Base-by-base conservation (phyloP, 1,140 invertebrate species). In the Formica selysi region DNA sequence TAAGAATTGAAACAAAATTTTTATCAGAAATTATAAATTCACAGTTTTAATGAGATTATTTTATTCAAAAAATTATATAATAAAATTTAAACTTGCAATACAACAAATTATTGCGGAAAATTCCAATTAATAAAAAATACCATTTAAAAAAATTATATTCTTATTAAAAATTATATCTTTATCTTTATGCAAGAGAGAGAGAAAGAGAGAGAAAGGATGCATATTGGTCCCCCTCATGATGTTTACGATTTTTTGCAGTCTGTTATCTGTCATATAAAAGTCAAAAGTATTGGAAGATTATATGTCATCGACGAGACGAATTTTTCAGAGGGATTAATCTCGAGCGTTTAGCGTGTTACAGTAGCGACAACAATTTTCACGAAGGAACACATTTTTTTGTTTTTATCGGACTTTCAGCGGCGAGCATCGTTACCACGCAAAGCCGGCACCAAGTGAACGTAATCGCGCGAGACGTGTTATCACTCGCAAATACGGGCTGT, bases 401-500 rank as follows among this genome's bases (percentile, higher is more conserved):
- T 65, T 19, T 19, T 7, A 26, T 2, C 5, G 1, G 57, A 54
- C 54, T 48, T 80, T 71, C 16, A 59, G 29, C 26, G 22, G 51
- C 4, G 13, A 48, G 13, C n/a, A n/a, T 13, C n/a, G 32, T n/a
- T 44, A 44, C 10, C 68, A n/a, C 48, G 48, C 48, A 48, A 26
- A 79, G 19, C 41, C 44, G 64, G 19, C 26, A 8, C 10, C 44
- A 71, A 70, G 51, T 44, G 79, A 71, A 11, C 68, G 62, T 54
- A 78, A 86, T 86, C 65, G 67, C 51, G 51, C 67, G 67, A 71
- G 79, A 73, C 79, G 51, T 73, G 67, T 81, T 81, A 81, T 81
- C 79, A 81, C 67, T 81, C 67, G 65, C 67, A 59, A 81, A 81
- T 80, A 71, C 78, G 65, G 78, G 65, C 36, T 5, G 51, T 57